Conservation (phyloP, 2,113 vertebrate species). For the Indicator indicator region DNA sequence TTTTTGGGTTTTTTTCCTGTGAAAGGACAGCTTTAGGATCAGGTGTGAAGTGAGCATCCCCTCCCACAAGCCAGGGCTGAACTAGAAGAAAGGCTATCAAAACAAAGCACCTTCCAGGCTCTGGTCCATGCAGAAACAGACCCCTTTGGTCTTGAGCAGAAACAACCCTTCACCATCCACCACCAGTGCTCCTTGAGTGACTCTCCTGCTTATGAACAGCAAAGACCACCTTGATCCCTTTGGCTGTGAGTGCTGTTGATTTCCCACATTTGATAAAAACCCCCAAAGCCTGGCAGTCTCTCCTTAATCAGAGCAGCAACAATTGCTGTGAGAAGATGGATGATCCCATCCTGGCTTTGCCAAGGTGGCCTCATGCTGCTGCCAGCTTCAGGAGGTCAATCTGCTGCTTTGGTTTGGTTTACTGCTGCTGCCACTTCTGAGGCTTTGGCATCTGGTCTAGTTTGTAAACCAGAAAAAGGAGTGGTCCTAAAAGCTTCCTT, state of each 20-base stretch:
- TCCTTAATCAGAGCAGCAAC: neutral
- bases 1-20: neutral
- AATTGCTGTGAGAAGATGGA: neutral
- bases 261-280: neutral
- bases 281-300: fast-evolving
- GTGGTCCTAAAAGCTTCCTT: neutral
- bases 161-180: neutral
- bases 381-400: neutral
- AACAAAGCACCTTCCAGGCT: neutral
- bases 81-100: neutral
- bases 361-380: neutral
- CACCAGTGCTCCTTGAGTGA: fast-evolving
- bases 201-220: neutral
- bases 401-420: neutral
- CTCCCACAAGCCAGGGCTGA: neutral
- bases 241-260: neutral
- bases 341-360: neutral
- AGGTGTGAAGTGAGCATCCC: neutral
- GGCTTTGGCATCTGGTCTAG: neutral
- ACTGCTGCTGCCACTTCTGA: neutral
- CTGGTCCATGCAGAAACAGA: neutral
- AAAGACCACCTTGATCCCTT: neutral
- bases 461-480: neutral
- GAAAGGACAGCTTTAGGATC: neutral
- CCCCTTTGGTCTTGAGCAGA: neutral